Evolutionary conservation across 2,888 invertebrate genomes (phyloP), one percentile per base, ranked within the genome.

Genomic region (Vandiemenella viatica): DNA sequence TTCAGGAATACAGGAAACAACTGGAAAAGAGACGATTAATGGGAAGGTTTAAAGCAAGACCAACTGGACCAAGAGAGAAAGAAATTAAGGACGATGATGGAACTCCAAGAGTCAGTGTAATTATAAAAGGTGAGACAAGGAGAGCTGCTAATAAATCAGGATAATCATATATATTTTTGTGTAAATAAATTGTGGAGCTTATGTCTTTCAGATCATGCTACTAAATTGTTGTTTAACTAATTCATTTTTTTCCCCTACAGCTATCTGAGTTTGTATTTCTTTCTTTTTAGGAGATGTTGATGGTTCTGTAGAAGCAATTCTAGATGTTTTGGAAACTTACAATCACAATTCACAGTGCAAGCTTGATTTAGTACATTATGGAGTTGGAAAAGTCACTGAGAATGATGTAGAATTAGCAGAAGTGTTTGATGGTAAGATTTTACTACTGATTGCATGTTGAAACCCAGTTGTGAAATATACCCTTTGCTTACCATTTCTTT

Each of bases 281-380:
- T 21, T 15, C 37, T 37, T 53, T 51, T 18, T 65, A 80, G 87
- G 87, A 18, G 98, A 98, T 68, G 96, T 97, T 2, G 86, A 90
- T 65, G 98, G 98, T 0, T 92, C 93, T 0, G 80, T 96, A 40
- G 97, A 98, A 65, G 96, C 97, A 0, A 85, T 98, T 55, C 66
- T 95, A 53, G 88, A 96, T 63, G 83, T 90, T 8, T 63, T 98
- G 48, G 86, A 85, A 56, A 86, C 90, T 0, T 98, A 96, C 61
- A 74, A 83, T 56, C 71, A 76, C 46, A 60, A 66, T 2, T 71
- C 77, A 3, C 66, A 66, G 5, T 95, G 93, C 59, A 74, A 76
- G 42, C 69, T 98, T 13, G 83, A 90, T 59, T 66, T 98, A 3
- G 78, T 97, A 26, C 85, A 90, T 65, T 91, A 83, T 63, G 95